A percentile compares a stretch with the other conserved stretches of the same genome.
Evolutionary conservation across 2,797 vertebrate species (phyloP).

Genomic region (Clarias pachynema): DNA sequence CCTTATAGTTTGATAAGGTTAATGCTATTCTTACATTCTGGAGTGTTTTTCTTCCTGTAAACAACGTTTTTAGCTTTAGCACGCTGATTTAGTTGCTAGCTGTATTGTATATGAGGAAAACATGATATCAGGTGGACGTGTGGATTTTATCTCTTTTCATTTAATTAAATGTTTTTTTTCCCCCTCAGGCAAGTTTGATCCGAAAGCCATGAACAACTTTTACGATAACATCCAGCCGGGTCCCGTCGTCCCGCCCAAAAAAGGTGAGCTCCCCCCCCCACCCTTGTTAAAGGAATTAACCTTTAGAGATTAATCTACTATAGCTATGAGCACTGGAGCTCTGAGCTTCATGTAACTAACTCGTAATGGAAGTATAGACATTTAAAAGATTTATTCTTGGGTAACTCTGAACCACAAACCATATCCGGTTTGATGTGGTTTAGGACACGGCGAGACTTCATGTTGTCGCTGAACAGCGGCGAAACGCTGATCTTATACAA

Average conservation of each 20-base stretch:
- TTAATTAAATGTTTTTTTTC: constrained; percentile 28
- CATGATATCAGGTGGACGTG: not conserved
- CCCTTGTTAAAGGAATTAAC: no score
- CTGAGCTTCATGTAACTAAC: not conserved
- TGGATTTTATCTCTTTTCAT: not conserved
- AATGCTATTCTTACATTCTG: not conserved
- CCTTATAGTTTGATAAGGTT: not conserved
- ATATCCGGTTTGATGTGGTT: not conserved
- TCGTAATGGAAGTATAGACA: not conserved
- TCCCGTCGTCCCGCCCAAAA: constrained; percentile 91
- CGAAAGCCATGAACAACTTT: constrained; percentile 92
- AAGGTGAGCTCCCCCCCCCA: constrained; percentile 72
- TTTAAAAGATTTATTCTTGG: not conserved
- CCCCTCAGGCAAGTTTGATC: constrained; percentile 89
- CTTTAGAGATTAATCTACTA: no score
- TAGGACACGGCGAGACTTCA: not conserved
- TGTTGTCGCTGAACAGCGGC: not conserved
- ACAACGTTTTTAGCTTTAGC: not conserved
- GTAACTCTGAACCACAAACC: not conserved
- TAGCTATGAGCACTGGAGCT: no score
- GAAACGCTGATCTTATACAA: not conserved
- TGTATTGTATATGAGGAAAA: not conserved
- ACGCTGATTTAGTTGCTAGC: not conserved
- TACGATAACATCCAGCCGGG: constrained; percentile 96
- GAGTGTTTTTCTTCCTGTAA: not conserved